Conservation (phyloP, 2,113 vertebrate species). For the Scytalopus superciliaris region DNA sequence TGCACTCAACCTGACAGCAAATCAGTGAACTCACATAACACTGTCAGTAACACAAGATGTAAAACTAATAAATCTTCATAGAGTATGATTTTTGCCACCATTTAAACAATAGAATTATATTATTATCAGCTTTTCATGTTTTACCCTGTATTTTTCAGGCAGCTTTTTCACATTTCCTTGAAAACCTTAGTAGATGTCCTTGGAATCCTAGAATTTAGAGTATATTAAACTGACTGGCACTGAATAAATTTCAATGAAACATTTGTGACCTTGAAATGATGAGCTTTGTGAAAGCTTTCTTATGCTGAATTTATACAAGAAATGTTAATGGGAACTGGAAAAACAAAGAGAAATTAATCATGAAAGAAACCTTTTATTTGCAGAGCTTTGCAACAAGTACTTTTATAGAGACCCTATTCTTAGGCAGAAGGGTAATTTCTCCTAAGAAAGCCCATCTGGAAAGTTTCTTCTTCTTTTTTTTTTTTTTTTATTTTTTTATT, state of each 20-base stretch:
- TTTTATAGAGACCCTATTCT: neutral
- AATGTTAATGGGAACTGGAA: neutral
- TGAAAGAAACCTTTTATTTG: neutral
- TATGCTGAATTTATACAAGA: neutral
- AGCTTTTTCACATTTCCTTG: neutral
- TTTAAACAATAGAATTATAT: neutral
- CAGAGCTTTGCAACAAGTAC: neutral
- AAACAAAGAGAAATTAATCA: conserved; percentile 25
- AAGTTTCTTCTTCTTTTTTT: neutral
- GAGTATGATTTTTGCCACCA: neutral
- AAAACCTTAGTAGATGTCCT: neutral
- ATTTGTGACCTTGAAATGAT: neutral
- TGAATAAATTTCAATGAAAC: conserved; percentile 16
- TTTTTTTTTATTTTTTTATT: neutral
- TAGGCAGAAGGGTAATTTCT: neutral
- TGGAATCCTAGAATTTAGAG: neutral
- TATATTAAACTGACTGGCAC: neutral
- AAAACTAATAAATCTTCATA: neutral
- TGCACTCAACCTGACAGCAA: neutral
- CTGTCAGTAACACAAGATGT: neutral
- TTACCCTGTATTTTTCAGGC: neutral
- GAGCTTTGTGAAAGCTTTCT: conserved; percentile 5
- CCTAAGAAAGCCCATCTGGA: neutral
- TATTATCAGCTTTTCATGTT: neutral
- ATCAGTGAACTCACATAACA: neutral